phyloP scores from a whole-genome alignment of 2,888 invertebrate species.

The Nomada flava region DNA sequence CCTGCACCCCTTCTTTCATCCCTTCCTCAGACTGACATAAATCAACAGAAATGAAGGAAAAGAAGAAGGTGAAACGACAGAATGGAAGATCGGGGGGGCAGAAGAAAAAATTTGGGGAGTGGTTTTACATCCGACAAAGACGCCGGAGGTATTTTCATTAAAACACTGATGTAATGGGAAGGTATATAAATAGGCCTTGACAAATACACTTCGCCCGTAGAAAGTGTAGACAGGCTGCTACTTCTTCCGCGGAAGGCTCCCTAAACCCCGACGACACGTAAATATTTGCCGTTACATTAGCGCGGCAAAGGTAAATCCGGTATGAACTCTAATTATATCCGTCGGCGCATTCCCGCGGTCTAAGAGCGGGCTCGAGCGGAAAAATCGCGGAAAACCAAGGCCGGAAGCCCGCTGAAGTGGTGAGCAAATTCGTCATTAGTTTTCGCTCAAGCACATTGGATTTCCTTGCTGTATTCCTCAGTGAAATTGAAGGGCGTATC shows the following conservation, averaged over 20 bases:
- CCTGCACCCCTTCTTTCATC: neutral
- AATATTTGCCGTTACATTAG: constrained; percentile 73
- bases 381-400: constrained; percentile 41
- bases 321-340: constrained; percentile 68
- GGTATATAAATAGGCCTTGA: constrained; percentile 56
- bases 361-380: constrained; percentile 36
- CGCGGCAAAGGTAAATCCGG: constrained; percentile 63
- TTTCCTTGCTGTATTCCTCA: constrained; percentile 38
- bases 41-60: neutral
- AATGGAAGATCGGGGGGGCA: neutral
- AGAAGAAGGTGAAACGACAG: neutral
- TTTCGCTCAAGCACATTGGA: constrained; percentile 37
- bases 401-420: constrained; percentile 28
- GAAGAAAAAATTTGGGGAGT: neutral
- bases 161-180: constrained; percentile 53
- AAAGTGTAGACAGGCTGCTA: constrained; percentile 25
- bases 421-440: constrained; percentile 60
- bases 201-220: constrained; percentile 54
- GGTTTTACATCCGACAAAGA: neutral
- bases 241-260: constrained; percentile 39
- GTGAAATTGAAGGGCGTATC: neutral
- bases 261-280: constrained; percentile 61
- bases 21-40: constrained; percentile 1
- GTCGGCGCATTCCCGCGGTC: constrained; percentile 32
- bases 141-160: constrained; percentile 61